Evolutionary conservation across 2,888 invertebrate species (phyloP).

Genomic region (Flexamia atlantica): DNA sequence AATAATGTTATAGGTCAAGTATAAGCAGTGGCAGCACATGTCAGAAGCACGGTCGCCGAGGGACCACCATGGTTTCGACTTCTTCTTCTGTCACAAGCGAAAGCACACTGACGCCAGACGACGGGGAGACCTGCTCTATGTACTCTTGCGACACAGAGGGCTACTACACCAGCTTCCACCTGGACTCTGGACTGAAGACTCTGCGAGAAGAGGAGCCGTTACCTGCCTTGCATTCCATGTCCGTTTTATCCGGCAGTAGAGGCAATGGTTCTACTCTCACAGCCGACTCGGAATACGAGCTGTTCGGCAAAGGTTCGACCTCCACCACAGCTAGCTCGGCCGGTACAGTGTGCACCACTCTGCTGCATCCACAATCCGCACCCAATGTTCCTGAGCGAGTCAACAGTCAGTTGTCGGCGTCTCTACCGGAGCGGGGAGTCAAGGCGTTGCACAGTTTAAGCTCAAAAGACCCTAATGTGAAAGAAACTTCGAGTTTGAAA

Average conservation of each 20-base stretch:
- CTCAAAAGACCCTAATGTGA: conserved; percentile 58
- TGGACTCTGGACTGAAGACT: conserved; percentile 95
- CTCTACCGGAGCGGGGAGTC: conserved; percentile 68
- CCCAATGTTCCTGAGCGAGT: conserved; percentile 91
- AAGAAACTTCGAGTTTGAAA: conserved; percentile 69
- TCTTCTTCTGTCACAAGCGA: conserved; percentile 92
- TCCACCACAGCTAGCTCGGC: conserved; percentile 95
- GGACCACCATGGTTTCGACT: conserved; percentile 79
- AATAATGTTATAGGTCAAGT: conserved; percentile 73
- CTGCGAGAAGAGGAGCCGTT: conserved; percentile 83
- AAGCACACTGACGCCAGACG: conserved; percentile 90
- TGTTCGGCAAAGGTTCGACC: conserved; percentile 91
- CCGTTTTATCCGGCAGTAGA: conserved; percentile 84
- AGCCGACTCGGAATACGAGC: conserved; percentile 93
- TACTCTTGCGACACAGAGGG: conserved; percentile 98
- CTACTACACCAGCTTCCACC: conserved; percentile 98
- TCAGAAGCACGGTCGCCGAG: conserved; percentile 73
- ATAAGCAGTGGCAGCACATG: conserved; percentile 75
- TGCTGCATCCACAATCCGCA: conserved; percentile 81
- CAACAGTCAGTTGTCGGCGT: conserved; percentile 75
- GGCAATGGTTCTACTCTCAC: conserved; percentile 77
- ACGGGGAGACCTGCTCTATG: conserved; percentile 87
- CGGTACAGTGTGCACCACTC: conserved; percentile 91
- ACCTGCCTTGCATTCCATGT: conserved; percentile 85
- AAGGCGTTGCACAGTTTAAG: conserved; percentile 63